Evolutionary conservation across 2,888 invertebrate genomes (phyloP).

Genomic region (Drosophila kokeensis): DNA sequence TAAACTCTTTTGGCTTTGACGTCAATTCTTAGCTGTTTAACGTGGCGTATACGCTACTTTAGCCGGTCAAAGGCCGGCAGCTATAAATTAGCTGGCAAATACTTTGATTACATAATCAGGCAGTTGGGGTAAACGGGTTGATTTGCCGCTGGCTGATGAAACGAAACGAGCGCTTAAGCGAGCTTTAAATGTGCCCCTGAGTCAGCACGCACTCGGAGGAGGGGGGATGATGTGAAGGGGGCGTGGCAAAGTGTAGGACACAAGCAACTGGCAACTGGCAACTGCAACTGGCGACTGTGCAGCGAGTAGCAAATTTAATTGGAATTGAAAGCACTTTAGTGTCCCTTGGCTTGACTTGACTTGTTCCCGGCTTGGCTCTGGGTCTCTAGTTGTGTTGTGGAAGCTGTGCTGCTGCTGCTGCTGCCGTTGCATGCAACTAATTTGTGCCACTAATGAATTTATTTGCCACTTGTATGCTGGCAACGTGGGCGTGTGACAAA

Average conservation of each 20-base stretch:
- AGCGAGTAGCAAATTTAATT: conserved; percentile 76
- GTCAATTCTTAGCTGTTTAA: conserved; percentile 25
- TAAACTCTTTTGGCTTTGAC: conserved; percentile 2
- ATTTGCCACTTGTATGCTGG: conserved; percentile 81
- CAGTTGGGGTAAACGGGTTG: conserved; percentile 48
- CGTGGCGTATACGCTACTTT: conserved; percentile 57
- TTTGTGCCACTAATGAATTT: conserved; percentile 81
- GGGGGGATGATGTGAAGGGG: neutral
- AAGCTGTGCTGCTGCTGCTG: conserved; percentile 26
- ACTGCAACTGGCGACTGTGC: conserved; percentile 40
- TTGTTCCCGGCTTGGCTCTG: conserved; percentile 21
- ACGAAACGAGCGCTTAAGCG: conserved; percentile 75
- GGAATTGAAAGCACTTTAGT: conserved; percentile 81
- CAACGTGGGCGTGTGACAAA: conserved; percentile 74
- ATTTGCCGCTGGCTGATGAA: conserved; percentile 35
- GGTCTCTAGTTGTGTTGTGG: conserved; percentile 6
- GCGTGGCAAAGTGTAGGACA: conserved; percentile 36
- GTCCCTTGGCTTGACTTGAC: conserved; percentile 64
- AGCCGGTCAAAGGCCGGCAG: conserved; percentile 55
- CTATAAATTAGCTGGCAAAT: conserved; percentile 81
- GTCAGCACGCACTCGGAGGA: conserved; percentile 70
- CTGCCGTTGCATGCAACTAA: conserved; percentile 77
- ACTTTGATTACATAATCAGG: conserved; percentile 81
- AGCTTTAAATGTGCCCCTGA: conserved; percentile 80
- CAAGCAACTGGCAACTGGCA: conserved; percentile 30